A percentile compares a stretch with the other conserved stretches of the same genome.
These are phyloP conservation scores for Seira sanloemensis DNA, from an alignment of 2,888 invertebrate species.

Conservation along the genomic window DNA sequence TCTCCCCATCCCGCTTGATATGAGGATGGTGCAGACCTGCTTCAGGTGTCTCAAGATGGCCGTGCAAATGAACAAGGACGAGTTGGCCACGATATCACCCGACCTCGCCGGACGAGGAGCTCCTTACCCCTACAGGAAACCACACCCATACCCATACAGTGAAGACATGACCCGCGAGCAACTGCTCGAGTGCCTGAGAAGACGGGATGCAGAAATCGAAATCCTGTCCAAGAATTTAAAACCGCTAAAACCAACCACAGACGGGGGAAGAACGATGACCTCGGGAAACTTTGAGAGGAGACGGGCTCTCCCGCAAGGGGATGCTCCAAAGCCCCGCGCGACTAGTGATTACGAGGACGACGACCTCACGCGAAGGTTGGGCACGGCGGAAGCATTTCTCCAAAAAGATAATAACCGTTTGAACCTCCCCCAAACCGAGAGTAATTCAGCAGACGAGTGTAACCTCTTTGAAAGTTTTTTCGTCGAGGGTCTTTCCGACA, in stretches of 20 bases:
- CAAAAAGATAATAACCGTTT: too few species aligned
- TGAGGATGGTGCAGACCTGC: conserved; percentile 75
- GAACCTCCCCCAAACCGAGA: neutral
- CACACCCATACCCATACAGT: neutral
- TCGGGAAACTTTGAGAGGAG: neutral
- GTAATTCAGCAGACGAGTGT: neutral
- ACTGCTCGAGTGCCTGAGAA: conserved; percentile 31
- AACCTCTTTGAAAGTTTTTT: conserved; percentile 35
- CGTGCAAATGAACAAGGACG: conserved; percentile 36
- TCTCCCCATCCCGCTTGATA: conserved; percentile 74
- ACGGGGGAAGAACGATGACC: neutral
- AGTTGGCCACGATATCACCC: neutral
- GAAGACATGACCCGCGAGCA: conserved; percentile 33
- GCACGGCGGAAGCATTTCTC: neutral
- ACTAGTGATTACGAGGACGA: neutral
- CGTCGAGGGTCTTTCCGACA: conserved; percentile 35
- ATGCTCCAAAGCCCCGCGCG: neutral
- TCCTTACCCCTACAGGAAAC: neutral
- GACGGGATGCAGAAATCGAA: conserved; percentile 44
- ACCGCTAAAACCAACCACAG: neutral
- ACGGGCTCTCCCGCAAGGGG: conserved; percentile 1
- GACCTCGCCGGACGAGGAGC: neutral
- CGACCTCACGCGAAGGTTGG: neutral
- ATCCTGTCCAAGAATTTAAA: conserved; percentile 33
- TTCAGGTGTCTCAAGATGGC: conserved; percentile 75